Conservation (phyloP, 1,140 invertebrate species). For the Drosophila neocordata region DNA sequence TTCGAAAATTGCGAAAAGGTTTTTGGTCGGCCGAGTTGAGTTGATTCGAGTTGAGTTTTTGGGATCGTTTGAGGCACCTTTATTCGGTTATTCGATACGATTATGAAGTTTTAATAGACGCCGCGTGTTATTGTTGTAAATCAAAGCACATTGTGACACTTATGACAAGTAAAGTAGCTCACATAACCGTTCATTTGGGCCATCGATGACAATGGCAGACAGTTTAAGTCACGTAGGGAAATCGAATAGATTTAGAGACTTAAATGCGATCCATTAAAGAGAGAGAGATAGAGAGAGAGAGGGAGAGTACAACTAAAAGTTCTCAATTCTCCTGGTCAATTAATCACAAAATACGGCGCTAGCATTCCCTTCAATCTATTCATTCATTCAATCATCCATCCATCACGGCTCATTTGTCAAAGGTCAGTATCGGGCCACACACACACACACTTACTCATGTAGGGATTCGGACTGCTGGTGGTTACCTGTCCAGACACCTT, state of each 20-base stretch:
- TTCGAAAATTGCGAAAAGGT: slow-evolving; percentile 39
- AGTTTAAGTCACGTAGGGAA: slow-evolving; percentile 61
- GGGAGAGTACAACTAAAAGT: not conserved
- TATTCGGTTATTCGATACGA: slow-evolving; percentile 76
- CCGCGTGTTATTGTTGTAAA: slow-evolving; percentile 73
- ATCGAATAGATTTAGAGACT: slow-evolving; percentile 48
- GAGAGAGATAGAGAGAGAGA: too few relatives aligned
- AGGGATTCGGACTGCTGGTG: not conserved
- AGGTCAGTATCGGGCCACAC: slow-evolving; percentile 68
- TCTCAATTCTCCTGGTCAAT: slow-evolving; percentile 44
- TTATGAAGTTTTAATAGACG: slow-evolving; percentile 80
- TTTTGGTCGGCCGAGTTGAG: slow-evolving; percentile 5
- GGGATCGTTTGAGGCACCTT: slow-evolving; percentile 58
- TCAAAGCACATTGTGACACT: slow-evolving; percentile 79
- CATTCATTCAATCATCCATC: slow-evolving; percentile 30
- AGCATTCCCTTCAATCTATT: slow-evolving; percentile 16
- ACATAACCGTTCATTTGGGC: slow-evolving; percentile 64
- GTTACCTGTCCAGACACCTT: slow-evolving; percentile 53
- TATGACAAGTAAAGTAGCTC: slow-evolving; percentile 79
- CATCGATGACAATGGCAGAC: slow-evolving; percentile 23
- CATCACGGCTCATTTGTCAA: slow-evolving; percentile 72
- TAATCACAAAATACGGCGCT: slow-evolving; percentile 68
- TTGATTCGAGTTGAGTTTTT: not conserved
- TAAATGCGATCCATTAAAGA: too few relatives aligned
- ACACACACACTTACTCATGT: slow-evolving; percentile 10